These are phyloP conservation scores for Myripristis jacobus DNA, from an alignment of 2,797 vertebrate species.

Conservation along the genomic window DNA sequence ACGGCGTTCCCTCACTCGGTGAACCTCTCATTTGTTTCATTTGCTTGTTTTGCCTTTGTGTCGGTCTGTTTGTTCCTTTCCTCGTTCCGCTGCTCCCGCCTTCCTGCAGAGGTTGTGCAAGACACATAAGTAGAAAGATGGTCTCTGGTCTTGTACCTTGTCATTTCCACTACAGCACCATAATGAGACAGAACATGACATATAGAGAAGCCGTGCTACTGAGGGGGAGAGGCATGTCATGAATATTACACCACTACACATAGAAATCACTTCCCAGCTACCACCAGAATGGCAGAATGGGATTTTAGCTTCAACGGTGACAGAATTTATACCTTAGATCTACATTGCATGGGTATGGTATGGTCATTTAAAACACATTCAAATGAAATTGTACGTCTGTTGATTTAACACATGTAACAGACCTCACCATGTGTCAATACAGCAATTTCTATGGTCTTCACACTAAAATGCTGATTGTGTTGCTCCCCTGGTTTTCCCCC, in stretches of 20 bases:
- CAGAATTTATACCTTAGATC: neutral
- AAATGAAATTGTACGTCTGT: neutral
- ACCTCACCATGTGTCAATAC: neutral
- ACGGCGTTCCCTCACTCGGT: neutral
- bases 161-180: slow-evolving; percentile 43
- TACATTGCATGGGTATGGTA: neutral
- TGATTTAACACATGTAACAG: neutral
- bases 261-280: slow-evolving; percentile 42
- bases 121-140: slow-evolving; percentile 15
- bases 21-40: slow-evolving; percentile 12
- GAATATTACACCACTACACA: slow-evolving; percentile 65
- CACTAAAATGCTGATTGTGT: neutral
- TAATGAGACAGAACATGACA: slow-evolving; percentile 65
- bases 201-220: slow-evolving; percentile 41
- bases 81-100: neutral
- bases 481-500: too few relatives aligned
- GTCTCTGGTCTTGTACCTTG: slow-evolving; percentile 49
- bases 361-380: neutral
- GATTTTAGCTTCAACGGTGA: neutral
- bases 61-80: neutral
- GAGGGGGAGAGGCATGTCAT: slow-evolving; percentile 59
- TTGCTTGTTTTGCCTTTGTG: neutral
- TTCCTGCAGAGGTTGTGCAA: neutral
- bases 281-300: slow-evolving; percentile 6
- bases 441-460: neutral